Conservation (phyloP, 2,113 vertebrate species). For the Tretioscincus oriximinensis region DNA sequence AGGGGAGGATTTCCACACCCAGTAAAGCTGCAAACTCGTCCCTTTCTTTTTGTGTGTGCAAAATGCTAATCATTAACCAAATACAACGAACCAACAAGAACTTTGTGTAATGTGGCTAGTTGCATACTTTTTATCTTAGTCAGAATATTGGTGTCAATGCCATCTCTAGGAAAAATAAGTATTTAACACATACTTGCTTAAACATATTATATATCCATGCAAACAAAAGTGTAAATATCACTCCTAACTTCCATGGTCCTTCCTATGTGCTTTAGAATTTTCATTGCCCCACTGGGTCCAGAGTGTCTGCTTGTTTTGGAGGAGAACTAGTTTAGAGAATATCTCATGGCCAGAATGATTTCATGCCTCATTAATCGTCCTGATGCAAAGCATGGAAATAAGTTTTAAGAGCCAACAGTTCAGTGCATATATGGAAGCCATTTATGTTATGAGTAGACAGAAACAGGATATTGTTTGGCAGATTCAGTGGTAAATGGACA, state of each 20-base stretch:
- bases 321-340: conserved; percentile 50
- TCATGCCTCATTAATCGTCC: conserved; percentile 50
- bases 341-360: conserved; percentile 40
- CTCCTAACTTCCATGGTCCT: conserved; percentile 46
- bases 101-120: not conserved
- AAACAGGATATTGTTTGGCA: not conserved
- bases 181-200: conserved; percentile 39
- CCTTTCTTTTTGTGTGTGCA: too few species aligned
- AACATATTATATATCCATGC: conserved; percentile 36
- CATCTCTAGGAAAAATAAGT: conserved; percentile 37
- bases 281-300: conserved; percentile 42
- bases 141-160: not conserved
- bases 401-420: conserved; percentile 40
- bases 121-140: not conserved
- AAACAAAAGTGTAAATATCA: conserved; percentile 50
- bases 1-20: too few species aligned
- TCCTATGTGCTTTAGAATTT: conserved; percentile 29
- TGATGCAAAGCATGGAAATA: conserved; percentile 52
- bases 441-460: not conserved
- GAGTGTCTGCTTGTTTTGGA: conserved; percentile 45
- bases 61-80: not conserved
- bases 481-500: not conserved
- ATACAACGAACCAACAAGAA: not conserved
- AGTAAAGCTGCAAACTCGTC: too few species aligned
- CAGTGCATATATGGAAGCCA: conserved; percentile 20